Conservation (phyloP, 2,797 vertebrate species). For the Hapalemur alaotrensis region DNA sequence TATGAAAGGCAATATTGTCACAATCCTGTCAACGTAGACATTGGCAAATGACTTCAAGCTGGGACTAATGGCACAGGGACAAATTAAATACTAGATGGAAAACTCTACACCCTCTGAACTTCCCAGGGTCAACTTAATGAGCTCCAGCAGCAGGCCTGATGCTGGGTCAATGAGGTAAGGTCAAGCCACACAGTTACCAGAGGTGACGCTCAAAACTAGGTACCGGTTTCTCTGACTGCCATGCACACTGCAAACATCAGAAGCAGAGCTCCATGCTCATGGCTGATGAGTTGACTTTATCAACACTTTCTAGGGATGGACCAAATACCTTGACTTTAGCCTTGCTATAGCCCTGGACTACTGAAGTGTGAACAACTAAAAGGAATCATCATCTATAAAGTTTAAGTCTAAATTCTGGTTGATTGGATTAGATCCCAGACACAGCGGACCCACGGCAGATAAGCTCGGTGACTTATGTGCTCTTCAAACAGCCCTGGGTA, state of each 20-base stretch:
- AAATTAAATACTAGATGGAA: conserved; percentile 40
- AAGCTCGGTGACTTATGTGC: not conserved
- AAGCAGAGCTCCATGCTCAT: not conserved
- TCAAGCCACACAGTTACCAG: not conserved
- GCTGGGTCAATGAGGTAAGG: not conserved
- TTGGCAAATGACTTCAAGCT: conserved; percentile 80
- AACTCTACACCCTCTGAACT: not conserved
- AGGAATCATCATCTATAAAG: not conserved
- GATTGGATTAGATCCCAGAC: not conserved
- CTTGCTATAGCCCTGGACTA: not conserved
- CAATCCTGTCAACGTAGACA: conserved; percentile 79
- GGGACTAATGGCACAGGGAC: conserved; percentile 56
- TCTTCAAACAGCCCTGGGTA: not conserved
- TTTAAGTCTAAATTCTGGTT: not conserved
- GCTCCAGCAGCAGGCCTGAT: not conserved
- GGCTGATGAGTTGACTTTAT: not conserved
- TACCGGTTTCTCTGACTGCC: not conserved
- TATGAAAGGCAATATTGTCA: conserved; percentile 84
- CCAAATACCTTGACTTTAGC: not conserved
- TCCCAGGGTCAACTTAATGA: not conserved
- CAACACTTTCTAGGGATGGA: not conserved
- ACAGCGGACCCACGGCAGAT: not conserved
- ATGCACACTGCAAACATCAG: not conserved
- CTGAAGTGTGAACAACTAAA: not conserved
- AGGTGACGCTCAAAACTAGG: not conserved